phyloP scores from a whole-genome alignment of 2,797 vertebrate genomes.

The Mallotus villosus region DNA sequence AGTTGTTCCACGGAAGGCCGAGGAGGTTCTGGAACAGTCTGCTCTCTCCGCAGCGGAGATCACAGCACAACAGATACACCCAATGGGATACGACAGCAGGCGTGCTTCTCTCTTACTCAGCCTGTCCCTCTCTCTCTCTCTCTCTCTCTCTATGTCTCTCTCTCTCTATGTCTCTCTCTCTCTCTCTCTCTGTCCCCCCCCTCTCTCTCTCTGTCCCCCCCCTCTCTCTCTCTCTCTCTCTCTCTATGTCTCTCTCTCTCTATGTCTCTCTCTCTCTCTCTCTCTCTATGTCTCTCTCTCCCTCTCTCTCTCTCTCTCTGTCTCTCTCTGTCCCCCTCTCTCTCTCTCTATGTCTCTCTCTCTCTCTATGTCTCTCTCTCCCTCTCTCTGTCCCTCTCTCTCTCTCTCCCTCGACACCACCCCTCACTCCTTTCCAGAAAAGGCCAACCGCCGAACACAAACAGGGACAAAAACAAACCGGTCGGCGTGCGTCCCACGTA shows the following conservation, averaged over 20 bases:
- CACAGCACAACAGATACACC: no score
- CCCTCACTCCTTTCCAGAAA: slow-evolving; percentile 7
- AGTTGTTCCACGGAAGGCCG: not conserved
- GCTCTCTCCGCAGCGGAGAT: no score
- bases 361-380: no score
- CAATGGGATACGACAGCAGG: no score
- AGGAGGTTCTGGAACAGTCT: no score
- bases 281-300: no score
- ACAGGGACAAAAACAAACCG: not conserved
- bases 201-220: not conserved
- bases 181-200: not conserved
- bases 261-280: no score
- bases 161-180: not conserved
- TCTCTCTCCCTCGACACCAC: slow-evolving; percentile 32
- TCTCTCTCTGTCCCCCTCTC: not conserved
- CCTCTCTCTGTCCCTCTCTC: no score
- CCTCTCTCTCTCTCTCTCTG: no score
- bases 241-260: no score
- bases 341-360: no score
- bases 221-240: not conserved
- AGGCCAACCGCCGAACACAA: slow-evolving; percentile 5
- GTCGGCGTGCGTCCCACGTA: slow-evolving; percentile 47
- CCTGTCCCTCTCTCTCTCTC: slow-evolving; percentile 4
- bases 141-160: not conserved
- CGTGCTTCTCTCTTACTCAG: not conserved